These are phyloP conservation scores for Cybosia mesomella DNA, from an alignment of 2,888 invertebrate genomes.

Conservation along the genomic window DNA sequence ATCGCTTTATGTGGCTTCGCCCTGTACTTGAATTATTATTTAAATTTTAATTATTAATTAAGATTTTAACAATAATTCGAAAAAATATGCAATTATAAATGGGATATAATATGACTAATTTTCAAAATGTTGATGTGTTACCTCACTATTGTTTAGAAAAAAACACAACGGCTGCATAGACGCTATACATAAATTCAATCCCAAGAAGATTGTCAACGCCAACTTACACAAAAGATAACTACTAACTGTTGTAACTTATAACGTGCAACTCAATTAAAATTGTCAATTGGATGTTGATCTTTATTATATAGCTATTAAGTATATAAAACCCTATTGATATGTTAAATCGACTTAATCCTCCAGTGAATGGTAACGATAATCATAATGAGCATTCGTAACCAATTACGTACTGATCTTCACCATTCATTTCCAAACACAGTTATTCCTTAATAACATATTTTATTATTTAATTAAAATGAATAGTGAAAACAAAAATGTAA, in stretches of 20 bases:
- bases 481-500: neutral
- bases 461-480: neutral
- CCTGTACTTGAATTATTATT: conserved; percentile 14
- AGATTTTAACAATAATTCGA: neutral
- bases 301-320: conserved; percentile 51
- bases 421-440: neutral
- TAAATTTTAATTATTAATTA: conserved; percentile 13
- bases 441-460: neutral
- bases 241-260: conserved; percentile 32
- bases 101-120: neutral
- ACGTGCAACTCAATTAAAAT: conserved; percentile 73
- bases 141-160: neutral
- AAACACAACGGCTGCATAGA: neutral
- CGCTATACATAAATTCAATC: neutral
- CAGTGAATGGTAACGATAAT: neutral
- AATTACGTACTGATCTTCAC: neutral
- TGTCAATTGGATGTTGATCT: conserved; percentile 71
- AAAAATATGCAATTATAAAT: neutral
- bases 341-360: neutral
- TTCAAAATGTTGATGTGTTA: neutral
- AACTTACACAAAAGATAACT: conserved; percentile 14
- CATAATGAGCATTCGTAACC: neutral
- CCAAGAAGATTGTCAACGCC: conserved; percentile 12
- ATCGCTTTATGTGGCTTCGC: conserved; percentile 38
- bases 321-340: conserved; percentile 19